Evolutionary conservation across 1,140 invertebrate genomes (phyloP), one percentile per base, ranked within the genome.

Genomic region (Drosophila serrata): DNA sequence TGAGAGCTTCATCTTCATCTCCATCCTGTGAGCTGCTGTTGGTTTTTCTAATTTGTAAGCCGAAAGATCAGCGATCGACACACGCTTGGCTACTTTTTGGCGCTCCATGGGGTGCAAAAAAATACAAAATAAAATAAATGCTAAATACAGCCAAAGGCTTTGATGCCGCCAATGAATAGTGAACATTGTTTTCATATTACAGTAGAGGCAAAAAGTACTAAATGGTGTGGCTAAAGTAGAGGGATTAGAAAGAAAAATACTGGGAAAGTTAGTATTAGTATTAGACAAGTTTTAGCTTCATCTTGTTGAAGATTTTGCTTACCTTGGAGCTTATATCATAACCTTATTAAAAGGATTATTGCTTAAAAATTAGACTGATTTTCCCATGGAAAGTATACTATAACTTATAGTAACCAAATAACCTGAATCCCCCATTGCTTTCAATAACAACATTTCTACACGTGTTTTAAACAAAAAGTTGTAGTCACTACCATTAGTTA

Each of bases 51-150:
- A 88, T 88, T 87, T 87, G 84, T 87, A 81, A 84, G 46, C 84
- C 77, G 57, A 62, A 78, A 77, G 81, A 84, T 85, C 77, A 65
- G 45, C 51, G 65, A 76, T 88, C 67, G 70, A 74, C 79, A 87
- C 81, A 88, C 85, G 85, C 85, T 90, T 88, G 73, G 74, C 74
- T 88, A 88, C 80, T 88, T 88, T 88, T 88, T 88, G 85, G 85
- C 85, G 88, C 85, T 65, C 77, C 65, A 62, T 59, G 72, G 73
- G 81, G 81, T 46, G 59, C 65, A 63, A 65, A 60, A 69, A 29
- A 40, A 43, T 22, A 40, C 43, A 49, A n/a, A 13, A 53, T 13
- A 33, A 33, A 49, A 11, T 15, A 19, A 45, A 15, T 59, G 46
- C 33, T 67, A 70, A 17, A 86, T 69, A 82, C 75, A 61, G 64